A percentile compares a stretch with the other conserved stretches of the same genome.
phyloP scores from a whole-genome alignment of 1,140 invertebrate species.

The Neodiprion lecontei region DNA sequence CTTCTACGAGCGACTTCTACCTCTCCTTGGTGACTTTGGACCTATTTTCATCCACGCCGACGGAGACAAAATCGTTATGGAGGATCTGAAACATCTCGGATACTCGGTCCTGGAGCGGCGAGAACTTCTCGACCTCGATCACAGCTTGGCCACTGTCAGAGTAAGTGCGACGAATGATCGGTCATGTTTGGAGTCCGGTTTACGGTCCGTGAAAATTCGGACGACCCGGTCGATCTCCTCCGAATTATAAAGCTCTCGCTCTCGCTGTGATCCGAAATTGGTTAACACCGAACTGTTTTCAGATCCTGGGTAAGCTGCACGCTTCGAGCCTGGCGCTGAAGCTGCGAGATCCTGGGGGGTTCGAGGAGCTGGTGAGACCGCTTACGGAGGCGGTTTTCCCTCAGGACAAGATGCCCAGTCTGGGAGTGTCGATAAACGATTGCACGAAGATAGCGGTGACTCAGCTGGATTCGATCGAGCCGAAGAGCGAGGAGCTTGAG shows the following conservation, averaged over 20 bases:
- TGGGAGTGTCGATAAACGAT: conserved; percentile 27
- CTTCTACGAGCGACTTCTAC: conserved; percentile 42
- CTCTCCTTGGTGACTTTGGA: conserved; percentile 31
- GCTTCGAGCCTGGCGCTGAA: conserved; percentile 53
- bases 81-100: conserved; percentile 49
- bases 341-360: conserved; percentile 36
- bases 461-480: conserved; percentile 32
- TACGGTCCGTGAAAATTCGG: conserved; percentile 10
- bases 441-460: conserved; percentile 24
- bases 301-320: conserved; percentile 56
- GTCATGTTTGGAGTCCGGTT: conserved; percentile 8
- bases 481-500: conserved; percentile 22
- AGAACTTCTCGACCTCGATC: conserved; percentile 49
- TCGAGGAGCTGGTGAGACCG: conserved; percentile 28
- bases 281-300: conserved; percentile 23
- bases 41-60: conserved; percentile 42
- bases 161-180: conserved; percentile 23
- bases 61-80: conserved; percentile 49
- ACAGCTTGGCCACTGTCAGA: conserved; percentile 47
- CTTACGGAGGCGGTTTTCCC: conserved; percentile 40
- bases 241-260: conserved; percentile 18
- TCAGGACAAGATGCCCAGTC: conserved; percentile 19
- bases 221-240: conserved; percentile 20
- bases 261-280: neutral
- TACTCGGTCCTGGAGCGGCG: conserved; percentile 44